These are phyloP conservation scores for Apoda limacodes DNA, from an alignment of 2,888 invertebrate genomes.

Conservation along the genomic window DNA sequence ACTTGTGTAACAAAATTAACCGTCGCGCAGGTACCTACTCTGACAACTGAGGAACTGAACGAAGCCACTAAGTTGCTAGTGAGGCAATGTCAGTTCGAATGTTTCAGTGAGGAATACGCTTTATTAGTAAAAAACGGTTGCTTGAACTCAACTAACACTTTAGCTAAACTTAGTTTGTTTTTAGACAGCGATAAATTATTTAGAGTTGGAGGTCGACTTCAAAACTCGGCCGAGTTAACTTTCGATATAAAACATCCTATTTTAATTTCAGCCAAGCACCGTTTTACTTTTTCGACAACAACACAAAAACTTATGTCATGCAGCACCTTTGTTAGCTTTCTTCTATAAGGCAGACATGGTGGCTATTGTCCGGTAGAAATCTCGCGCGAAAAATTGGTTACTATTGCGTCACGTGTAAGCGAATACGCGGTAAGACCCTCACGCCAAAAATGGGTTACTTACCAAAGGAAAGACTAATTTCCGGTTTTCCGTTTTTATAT, in stretches of 20 bases:
- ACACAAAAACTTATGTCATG: conserved; percentile 15
- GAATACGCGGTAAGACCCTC: conserved; percentile 10
- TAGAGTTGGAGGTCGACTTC: conserved; percentile 10
- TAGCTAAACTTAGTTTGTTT: conserved; percentile 6
- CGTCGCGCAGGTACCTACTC: conserved; percentile 4
- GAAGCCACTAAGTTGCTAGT: conserved; percentile 1
- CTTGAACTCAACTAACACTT: conserved; percentile 3
- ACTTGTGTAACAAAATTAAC: conserved; percentile 4
- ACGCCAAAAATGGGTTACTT: conserved; percentile 18
- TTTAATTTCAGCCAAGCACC: conserved; percentile 17
- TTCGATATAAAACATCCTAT: conserved; percentile 20
- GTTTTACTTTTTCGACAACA: conserved; percentile 16
- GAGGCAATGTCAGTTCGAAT: conserved; percentile 5
- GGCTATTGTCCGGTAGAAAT: too few species aligned
- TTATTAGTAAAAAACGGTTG: conserved; percentile 2
- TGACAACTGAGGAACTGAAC: conserved; percentile 10
- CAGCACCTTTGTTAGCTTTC: conserved; percentile 13
- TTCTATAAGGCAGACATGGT: conserved; percentile 11
- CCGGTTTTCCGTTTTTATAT: conserved; percentile 16
- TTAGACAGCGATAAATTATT: conserved; percentile 8
- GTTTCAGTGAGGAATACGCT: conserved; percentile 5
- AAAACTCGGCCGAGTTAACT: conserved; percentile 10
- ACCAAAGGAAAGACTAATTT: conserved; percentile 16
- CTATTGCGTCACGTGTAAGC: conserved; percentile 12
- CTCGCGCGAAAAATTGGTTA: conserved; percentile 12